Evolutionary conservation across 2,797 vertebrate species (phyloP), one percentile per base, ranked within the genome.

Genomic region (Enteromius paludinosus): DNA sequence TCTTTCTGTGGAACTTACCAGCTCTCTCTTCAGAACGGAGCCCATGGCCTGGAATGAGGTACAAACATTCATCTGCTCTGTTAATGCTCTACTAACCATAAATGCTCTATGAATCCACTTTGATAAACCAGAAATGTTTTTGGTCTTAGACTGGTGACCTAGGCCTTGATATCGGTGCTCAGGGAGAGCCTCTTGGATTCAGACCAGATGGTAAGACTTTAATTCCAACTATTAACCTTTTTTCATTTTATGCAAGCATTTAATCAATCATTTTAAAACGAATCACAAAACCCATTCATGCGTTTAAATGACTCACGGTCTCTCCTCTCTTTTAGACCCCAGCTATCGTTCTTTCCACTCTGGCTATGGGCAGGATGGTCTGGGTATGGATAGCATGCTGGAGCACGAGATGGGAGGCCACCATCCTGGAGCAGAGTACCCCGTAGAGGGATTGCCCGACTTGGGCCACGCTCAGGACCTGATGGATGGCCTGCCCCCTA

Each of bases 1-100:
- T 43, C 95, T 99, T 71, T 99, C 98, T 0, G 98, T 99, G 80
- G 98, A 99, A 86, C 92, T 99, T 87, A 99, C 98, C 78, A 99
- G 97, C 90, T 99, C 98, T 83, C 95, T 99, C 87, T 99, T 99
- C 93, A 96, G 98, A 90, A 98, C 97, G 0, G 98, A 99, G 91
- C 98, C 98, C 0, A 98, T 99, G 97, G 95, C 97, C 85, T 99
- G 98, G 98, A 99, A 98, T 0, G 97, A 99, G 95, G 97, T 98
- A 90, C 0, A 14, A 14, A 8, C 59, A 9, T 52, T 33, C 0
- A 12, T 33, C 10, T 0, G 41, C 18, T 5, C 47, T 7, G 38
- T 12, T 45, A 45, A 45, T 41, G 41, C 41, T 41, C 8, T 41
- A 41, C 10, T 47, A 3, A 71, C 15, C 17, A 14, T 14, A 11